These are phyloP conservation scores for Henricia sp. DNA, from an alignment of 53 echinoderm and acorn worm species.

Conservation along the genomic window DNA sequence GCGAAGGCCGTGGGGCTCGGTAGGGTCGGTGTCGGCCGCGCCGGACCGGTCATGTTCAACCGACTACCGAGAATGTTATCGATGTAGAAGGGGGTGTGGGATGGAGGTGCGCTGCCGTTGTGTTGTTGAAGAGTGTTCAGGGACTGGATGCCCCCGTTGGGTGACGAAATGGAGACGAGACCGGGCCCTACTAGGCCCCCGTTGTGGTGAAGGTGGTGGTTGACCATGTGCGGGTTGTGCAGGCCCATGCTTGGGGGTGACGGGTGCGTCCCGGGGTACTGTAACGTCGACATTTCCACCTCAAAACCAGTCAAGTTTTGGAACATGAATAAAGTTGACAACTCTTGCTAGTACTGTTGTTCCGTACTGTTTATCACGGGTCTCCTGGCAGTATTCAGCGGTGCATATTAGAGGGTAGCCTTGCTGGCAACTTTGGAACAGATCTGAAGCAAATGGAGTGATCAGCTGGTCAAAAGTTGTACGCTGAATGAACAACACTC, in stretches of 20 bases:
- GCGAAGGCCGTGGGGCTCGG: conserved; percentile 60
- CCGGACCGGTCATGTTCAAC: conserved; percentile 69
- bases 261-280: conserved; percentile 49
- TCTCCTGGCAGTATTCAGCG: too few relatives aligned
- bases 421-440: too few relatives aligned
- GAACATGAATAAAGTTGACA: too few relatives aligned
- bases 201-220: conserved; percentile 39
- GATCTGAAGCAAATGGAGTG: too few relatives aligned
- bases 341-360: too few relatives aligned
- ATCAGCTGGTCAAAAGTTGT: too few relatives aligned
- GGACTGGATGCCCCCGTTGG: conserved; percentile 5
- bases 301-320: too few relatives aligned
- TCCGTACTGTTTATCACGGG: too few relatives aligned
- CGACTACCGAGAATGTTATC: conserved; percentile 90
- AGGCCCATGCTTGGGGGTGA: conserved; percentile 39
- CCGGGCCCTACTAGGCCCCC: conserved; percentile 39
- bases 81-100: conserved; percentile 93
- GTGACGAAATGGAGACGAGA: conserved; percentile 11
- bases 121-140: conserved; percentile 39
- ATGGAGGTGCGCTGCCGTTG: conserved; percentile 25
- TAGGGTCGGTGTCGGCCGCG: conserved; percentile 95
- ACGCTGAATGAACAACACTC: too few relatives aligned
- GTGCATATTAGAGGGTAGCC: too few relatives aligned
- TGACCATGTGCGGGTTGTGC: conserved; percentile 34
- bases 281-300: conserved; percentile 59